These are phyloP conservation scores for Artibeus jamaicensis DNA, from an alignment of 2,797 vertebrate genomes.

Conservation along the genomic window DNA sequence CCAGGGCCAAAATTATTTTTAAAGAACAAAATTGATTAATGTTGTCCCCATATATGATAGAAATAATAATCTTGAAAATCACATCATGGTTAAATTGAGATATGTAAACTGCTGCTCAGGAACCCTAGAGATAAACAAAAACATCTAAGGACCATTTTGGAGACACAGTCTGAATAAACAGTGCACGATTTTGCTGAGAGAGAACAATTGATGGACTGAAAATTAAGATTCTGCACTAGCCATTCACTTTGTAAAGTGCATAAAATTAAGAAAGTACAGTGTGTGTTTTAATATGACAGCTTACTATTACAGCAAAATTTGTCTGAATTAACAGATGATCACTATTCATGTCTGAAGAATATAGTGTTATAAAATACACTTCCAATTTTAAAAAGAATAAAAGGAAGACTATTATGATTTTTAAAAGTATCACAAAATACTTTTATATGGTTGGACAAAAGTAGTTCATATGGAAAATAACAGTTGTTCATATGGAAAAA, in stretches of 20 bases:
- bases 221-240: background rate
- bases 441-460: too few relatives aligned
- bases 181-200: background rate
- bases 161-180: background rate
- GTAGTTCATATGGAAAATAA: background rate
- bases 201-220: background rate
- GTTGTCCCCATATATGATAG: background rate
- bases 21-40: constrained; percentile 19
- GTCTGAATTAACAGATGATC: background rate
- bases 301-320: background rate
- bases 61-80: constrained; percentile 42
- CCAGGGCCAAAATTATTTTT: background rate
- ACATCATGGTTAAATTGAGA: background rate
- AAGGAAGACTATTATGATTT: background rate
- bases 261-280: background rate
- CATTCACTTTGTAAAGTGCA: background rate
- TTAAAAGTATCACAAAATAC: background rate
- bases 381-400: background rate
- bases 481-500: background rate
- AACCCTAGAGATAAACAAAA: background rate
- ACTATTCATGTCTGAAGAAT: background rate
- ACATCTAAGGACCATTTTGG: background rate
- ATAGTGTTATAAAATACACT: background rate
- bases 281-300: background rate
- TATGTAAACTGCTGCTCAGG: background rate